phyloP scores from a whole-genome alignment of 2,888 invertebrate genomes.

The Drosophila neotestacea region DNA sequence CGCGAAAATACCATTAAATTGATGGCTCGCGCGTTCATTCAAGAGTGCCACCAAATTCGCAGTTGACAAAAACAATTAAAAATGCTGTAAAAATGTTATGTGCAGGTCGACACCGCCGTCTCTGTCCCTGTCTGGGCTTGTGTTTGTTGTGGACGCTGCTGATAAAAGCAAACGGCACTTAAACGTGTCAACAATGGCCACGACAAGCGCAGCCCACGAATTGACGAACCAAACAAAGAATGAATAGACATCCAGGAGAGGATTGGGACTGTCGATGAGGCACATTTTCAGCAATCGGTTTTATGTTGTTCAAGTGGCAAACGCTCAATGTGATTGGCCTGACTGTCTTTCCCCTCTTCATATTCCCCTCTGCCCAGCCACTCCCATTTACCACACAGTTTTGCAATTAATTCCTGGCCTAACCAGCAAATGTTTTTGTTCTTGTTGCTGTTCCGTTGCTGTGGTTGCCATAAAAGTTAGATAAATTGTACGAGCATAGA shows the following conservation, averaged over 20 bases:
- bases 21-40: slow-evolving; percentile 59
- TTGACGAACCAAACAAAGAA: slow-evolving; percentile 71
- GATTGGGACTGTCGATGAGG: slow-evolving; percentile 43
- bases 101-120: slow-evolving; percentile 50
- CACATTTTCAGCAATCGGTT: slow-evolving; percentile 80
- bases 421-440: slow-evolving; percentile 57
- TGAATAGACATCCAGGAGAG: slow-evolving; percentile 23
- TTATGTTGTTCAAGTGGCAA: slow-evolving; percentile 77
- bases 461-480: slow-evolving; percentile 78
- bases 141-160: slow-evolving; percentile 57
- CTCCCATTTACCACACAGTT: slow-evolving; percentile 63
- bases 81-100: slow-evolving; percentile 75
- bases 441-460: slow-evolving; percentile 40
- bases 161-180: slow-evolving; percentile 80
- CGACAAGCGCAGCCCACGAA: slow-evolving; percentile 70
- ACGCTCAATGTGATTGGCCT: slow-evolving; percentile 74
- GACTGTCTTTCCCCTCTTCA: not conserved
- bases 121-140: slow-evolving; percentile 5
- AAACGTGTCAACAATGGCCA: slow-evolving; percentile 79
- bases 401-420: slow-evolving; percentile 79
- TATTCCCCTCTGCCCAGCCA: slow-evolving; percentile 11
- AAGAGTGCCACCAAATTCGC: slow-evolving; percentile 47
- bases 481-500: slow-evolving; percentile 77
- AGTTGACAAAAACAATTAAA: slow-evolving; percentile 80
- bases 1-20: slow-evolving; percentile 76